phyloP scores from a whole-genome alignment of 2,888 invertebrate genomes.

The Andrena haemorrhoa region DNA sequence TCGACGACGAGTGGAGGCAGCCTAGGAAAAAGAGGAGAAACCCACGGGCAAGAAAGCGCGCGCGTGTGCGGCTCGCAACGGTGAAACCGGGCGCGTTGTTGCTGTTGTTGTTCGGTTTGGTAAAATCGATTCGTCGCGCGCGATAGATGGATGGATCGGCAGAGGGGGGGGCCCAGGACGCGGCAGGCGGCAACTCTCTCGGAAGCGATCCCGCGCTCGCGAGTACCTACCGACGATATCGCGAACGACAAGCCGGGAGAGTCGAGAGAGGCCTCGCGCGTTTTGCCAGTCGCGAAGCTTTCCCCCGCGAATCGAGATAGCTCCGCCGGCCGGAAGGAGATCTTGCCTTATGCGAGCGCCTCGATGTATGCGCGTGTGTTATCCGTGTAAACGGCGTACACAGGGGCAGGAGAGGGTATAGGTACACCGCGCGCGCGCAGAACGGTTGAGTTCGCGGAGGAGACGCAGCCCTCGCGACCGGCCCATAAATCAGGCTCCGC shows the following conservation, averaged over 20 bases:
- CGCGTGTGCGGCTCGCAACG: conserved; percentile 3
- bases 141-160: conserved; percentile 48
- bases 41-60: conserved; percentile 28
- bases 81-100: conserved; percentile 48
- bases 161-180: background rate
- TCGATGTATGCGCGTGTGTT: background rate
- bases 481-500: conserved; percentile 81
- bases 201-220: conserved; percentile 35
- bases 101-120: conserved; percentile 48
- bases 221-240: conserved; percentile 28
- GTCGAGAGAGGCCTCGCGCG: conserved; percentile 26
- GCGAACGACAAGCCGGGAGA: conserved; percentile 18
- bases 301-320: conserved; percentile 63
- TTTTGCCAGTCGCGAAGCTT: conserved; percentile 60
- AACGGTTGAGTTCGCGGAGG: conserved; percentile 57
- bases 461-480: conserved; percentile 70
- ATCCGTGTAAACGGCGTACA: conserved; percentile 18
- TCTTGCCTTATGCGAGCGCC: conserved; percentile 62
- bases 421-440: conserved; percentile 45
- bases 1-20: conserved; percentile 21
- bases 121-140: conserved; percentile 57
- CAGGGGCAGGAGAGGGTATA: background rate
- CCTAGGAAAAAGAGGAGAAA: conserved; percentile 39
- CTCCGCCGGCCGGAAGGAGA: conserved; percentile 69
- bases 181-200: conserved; percentile 19